These are phyloP conservation scores for Drosophila neutralis DNA, from an alignment of 2,888 invertebrate species.

Conservation along the genomic window DNA sequence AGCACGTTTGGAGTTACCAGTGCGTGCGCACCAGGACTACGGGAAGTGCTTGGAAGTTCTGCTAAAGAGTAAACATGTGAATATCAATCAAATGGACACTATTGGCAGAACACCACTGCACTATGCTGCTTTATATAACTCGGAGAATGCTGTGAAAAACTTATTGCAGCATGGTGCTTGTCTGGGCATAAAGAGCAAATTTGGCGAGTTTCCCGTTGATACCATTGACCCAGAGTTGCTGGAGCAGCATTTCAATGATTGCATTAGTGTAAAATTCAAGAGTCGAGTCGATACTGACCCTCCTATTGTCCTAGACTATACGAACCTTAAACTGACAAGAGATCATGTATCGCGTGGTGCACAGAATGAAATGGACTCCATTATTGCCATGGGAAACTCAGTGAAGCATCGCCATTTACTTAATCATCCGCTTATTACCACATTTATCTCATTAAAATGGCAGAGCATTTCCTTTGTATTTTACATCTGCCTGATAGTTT, in stretches of 20 bases:
- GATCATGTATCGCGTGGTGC: conserved; percentile 89
- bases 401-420: conserved; percentile 88
- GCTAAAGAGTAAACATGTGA: conserved; percentile 86
- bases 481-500: not conserved
- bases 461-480: conserved; percentile 84
- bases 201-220: conserved; percentile 89
- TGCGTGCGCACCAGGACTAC: conserved; percentile 84
- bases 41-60: conserved; percentile 87
- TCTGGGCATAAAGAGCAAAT: conserved; percentile 88
- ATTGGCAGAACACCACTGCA: conserved; percentile 90
- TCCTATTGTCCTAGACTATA: conserved; percentile 90
- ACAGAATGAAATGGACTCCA: conserved; percentile 65
- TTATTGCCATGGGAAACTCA: conserved; percentile 88
- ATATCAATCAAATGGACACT: conserved; percentile 87
- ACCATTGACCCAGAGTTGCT: conserved; percentile 89
- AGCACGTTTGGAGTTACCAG: conserved; percentile 9
- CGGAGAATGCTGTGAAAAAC: conserved; percentile 87
- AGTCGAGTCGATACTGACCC: conserved; percentile 88
- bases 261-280: conserved; percentile 87
- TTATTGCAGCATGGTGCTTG: conserved; percentile 90
- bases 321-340: conserved; percentile 86
- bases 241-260: conserved; percentile 90
- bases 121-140: conserved; percentile 90
- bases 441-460: conserved; percentile 92
- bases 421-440: conserved; percentile 91